phyloP scores from a whole-genome alignment of 2,797 vertebrate species.

The Varecia variegata region DNA sequence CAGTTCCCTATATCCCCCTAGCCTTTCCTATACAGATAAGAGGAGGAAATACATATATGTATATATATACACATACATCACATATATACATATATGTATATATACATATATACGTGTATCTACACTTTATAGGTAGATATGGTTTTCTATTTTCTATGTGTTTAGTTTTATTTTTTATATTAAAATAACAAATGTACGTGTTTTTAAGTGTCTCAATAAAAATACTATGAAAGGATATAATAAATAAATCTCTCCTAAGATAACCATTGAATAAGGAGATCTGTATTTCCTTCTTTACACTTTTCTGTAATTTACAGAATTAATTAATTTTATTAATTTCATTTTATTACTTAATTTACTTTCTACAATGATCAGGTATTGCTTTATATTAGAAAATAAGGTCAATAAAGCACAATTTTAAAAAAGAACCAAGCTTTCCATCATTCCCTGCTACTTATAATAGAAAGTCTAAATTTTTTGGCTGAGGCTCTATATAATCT shows the following conservation, averaged over 20 bases:
- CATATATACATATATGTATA: neutral
- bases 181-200: neutral
- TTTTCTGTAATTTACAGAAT: neutral
- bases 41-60: neutral
- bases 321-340: neutral
- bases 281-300: neutral
- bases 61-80: neutral
- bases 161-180: neutral
- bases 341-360: neutral
- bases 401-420: neutral
- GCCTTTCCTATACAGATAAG: neutral
- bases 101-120: neutral
- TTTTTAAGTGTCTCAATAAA: neutral
- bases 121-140: neutral
- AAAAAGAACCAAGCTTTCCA: neutral
- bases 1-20: neutral
- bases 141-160: neutral
- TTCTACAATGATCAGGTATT: neutral
- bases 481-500: neutral
- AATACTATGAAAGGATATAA: neutral
- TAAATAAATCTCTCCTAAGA: neutral
- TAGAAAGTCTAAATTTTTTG: neutral
- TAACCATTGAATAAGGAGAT: neutral
- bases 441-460: neutral
- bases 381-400: neutral